These are phyloP conservation scores for human DNA, from an alignment of 2,113 vertebrate species.

Conservation along the genomic window GRCh38 chr9:8757501-8758000, in stretches of 20 bases:
- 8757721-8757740: neutral
- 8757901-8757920: neutral
- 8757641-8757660: neutral
- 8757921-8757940: neutral
- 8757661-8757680: neutral
- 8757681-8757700: neutral
- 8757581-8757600: neutral
- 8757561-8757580: neutral
- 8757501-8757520: neutral
- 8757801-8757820: neutral
- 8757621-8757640: no score
- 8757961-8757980: neutral
- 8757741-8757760: neutral
- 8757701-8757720: neutral
- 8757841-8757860: neutral
- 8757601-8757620: neutral
- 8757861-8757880: neutral
- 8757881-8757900: neutral
- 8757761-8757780: neutral
- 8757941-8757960: neutral
- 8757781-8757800: neutral
- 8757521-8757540: neutral
- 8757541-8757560: neutral
- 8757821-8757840: neutral
- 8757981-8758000: slow-evolving; percentile 14